phyloP scores from a whole-genome alignment of 92 coral and sea anemone species.

The Phymanthus crucifer region DNA sequence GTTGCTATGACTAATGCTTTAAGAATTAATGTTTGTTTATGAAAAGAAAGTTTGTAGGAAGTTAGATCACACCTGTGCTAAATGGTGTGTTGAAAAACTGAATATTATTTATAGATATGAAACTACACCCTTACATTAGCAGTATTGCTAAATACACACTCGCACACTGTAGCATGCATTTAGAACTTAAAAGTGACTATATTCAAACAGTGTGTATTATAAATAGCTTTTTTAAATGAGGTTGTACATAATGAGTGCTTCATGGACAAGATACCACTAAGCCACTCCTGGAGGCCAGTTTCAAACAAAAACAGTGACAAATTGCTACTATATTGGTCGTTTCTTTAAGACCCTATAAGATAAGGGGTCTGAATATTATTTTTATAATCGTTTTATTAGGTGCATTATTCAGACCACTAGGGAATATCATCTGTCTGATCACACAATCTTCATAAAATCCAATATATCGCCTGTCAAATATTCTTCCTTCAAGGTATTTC shows the following conservation, averaged over 20 bases:
- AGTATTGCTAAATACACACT: not conserved
- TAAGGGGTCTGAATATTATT: not conserved
- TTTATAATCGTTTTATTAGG: not conserved
- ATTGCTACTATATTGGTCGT: not conserved
- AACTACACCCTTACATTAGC: not conserved
- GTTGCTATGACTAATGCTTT: not conserved
- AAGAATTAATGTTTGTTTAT: not conserved
- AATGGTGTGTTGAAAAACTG: not conserved
- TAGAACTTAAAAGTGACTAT: not conserved
- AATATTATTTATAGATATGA: not conserved
- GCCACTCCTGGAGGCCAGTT: not conserved
- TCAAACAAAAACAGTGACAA: not conserved
- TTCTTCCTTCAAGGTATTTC: not conserved
- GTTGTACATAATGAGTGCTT: not conserved
- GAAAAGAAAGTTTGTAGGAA: not conserved
- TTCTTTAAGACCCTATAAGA: not conserved
- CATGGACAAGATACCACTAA: not conserved
- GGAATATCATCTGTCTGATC: constrained; percentile 2
- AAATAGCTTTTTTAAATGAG: not conserved
- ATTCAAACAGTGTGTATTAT: not conserved
- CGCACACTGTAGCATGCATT: not conserved
- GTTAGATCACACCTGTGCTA: not conserved
- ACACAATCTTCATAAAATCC: not conserved
- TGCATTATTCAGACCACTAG: not conserved
- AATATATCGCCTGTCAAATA: not conserved